These are phyloP conservation scores for Sorex araneus DNA, from an alignment of 2,113 vertebrate species.

Conservation along the genomic window DNA sequence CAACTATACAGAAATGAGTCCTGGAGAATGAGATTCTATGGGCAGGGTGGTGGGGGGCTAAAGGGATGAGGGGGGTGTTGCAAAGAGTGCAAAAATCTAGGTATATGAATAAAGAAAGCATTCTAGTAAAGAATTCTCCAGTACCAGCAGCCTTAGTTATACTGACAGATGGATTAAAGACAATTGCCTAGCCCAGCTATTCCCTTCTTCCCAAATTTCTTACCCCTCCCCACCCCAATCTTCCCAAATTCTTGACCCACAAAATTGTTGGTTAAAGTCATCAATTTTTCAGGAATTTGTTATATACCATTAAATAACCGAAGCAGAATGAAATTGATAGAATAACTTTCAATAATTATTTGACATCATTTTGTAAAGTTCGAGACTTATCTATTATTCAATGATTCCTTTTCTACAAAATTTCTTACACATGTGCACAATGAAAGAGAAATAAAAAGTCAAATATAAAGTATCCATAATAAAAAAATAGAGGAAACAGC, in stretches of 20 bases:
- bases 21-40: not conserved
- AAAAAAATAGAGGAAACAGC: not conserved
- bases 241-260: not conserved
- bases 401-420: not conserved
- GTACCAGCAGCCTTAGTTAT: not conserved
- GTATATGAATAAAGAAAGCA: not conserved
- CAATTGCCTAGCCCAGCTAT: not conserved
- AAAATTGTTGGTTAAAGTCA: not conserved
- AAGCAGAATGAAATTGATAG: not conserved
- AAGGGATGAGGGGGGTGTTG: not conserved
- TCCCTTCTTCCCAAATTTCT: too few species aligned
- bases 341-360: conserved; percentile 4
- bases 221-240: not conserved
- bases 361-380: not conserved
- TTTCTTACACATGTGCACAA: not conserved
- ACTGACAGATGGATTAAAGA: not conserved
- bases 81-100: not conserved
- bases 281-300: not conserved
- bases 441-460: conserved; percentile 7
- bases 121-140: not conserved
- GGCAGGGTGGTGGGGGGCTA: too few species aligned
- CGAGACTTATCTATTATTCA: not conserved
- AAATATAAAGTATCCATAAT: not conserved
- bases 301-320: not conserved
- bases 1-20: not conserved